Evolutionary conservation across 1,140 invertebrate species (phyloP), one percentile per base, ranked within the genome.

Genomic region (Condylostylus longicornis): DNA sequence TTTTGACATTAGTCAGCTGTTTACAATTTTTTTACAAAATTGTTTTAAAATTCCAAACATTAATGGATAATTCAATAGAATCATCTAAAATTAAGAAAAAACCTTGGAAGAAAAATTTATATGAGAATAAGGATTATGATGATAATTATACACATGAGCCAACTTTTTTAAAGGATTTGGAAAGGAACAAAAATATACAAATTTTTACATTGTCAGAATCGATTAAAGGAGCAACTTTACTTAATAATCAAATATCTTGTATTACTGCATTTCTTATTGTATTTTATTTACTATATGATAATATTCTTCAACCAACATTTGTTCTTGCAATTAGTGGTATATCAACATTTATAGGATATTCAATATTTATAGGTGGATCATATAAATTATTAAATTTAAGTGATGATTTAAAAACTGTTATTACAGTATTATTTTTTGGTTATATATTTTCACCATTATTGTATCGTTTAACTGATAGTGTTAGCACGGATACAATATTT

Each of bases 401-500:
- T 0, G 70, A 69, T 44, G 71, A 79, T 48, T 55, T 75, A 4
- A 71, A 75, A 57, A 82, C 76, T 3, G 66, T 80, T 1, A 51
- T 82, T 35, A 77, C 85, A 17, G 94, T 88, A 54, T 53, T 88
- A 4, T 69, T 79, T 0, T 81, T 90, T 53, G 82, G 83, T 17
- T 88, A 82, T 50, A 69, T 87, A 25, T 68, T 93, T 31, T 90
- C 87, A 1, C 89, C 90, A 0, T 72, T 95, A 18, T 62, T 96
- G n/a, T 86, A 93, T 60, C 95, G 87, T 1, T 65, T 97, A 21
- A 97, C 94, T 0, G 85, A 93, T 58, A 90, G 88, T 0, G 82
- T 97, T 1, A 93, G 88, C 51, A 96, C 91, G 1, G 91, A 98
- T 58, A 95, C 91, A 2, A 95, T 97, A 53, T 95, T 95, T 52